Evolutionary conservation across 2,797 vertebrate species (phyloP).

Genomic region (Karalla daura): DNA sequence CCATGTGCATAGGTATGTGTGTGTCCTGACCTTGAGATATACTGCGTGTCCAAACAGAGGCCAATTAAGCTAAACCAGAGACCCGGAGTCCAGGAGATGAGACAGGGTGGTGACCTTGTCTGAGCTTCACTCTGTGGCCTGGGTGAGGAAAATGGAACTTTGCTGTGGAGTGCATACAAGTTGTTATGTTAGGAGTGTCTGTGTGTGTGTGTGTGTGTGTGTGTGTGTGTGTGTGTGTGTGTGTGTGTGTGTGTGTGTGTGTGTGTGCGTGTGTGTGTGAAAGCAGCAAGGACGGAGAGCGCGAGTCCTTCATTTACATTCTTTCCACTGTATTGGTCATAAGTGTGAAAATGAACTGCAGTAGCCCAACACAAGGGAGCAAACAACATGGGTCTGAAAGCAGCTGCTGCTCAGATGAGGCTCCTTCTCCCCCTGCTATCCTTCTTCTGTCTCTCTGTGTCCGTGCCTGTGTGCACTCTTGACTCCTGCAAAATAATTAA

Average conservation of each 20-base stretch:
- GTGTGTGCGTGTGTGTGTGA: neutral
- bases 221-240: neutral
- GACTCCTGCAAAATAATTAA: constrained; percentile 47
- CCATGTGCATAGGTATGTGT: neutral
- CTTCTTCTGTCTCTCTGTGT: neutral
- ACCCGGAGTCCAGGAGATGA: constrained; percentile 24
- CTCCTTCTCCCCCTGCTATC: constrained; percentile 11
- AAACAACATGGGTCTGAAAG: constrained; percentile 8
- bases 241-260: neutral
- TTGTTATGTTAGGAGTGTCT: neutral
- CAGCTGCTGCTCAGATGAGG: neutral
- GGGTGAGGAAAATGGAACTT: constrained; percentile 11
- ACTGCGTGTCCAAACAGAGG: constrained; percentile 33
- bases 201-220: neutral
- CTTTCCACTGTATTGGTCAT: constrained; percentile 31
- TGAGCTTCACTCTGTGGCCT: constrained; percentile 3
- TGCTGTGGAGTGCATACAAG: neutral
- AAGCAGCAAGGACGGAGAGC: constrained; percentile 7
- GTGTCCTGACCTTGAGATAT: constrained; percentile 33
- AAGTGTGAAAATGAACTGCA: constrained; percentile 46
- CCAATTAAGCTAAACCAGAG: constrained; percentile 49
- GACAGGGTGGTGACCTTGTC: constrained; percentile 46
- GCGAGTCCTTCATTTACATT: constrained; percentile 44
- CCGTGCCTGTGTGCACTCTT: constrained; percentile 13
- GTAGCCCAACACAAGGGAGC: constrained; percentile 6